These are phyloP conservation scores for Pyrgilauda ruficollis DNA, from an alignment of 2,113 vertebrate genomes.

Conservation along the genomic window DNA sequence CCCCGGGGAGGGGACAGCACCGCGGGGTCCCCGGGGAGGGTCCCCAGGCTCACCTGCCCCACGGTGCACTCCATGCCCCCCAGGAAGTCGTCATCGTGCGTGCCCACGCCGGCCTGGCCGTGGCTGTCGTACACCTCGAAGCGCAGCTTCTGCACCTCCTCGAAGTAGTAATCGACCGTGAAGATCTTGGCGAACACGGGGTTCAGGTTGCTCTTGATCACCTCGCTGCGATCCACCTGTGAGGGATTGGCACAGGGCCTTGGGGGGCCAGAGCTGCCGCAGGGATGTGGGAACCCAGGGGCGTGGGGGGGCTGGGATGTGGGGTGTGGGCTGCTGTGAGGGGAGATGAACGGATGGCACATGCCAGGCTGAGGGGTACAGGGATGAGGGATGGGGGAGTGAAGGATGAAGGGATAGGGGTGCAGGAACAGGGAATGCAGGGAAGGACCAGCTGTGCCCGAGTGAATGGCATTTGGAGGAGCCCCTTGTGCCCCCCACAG, in stretches of 20 bases:
- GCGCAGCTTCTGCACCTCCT: slow-evolving; percentile 93
- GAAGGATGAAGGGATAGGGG: neutral
- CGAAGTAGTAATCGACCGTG: slow-evolving; percentile 90
- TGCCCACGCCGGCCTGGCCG: slow-evolving; percentile 81
- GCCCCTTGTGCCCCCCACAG: neutral
- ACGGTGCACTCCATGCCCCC: slow-evolving; percentile 91
- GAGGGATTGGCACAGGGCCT: accelerated
- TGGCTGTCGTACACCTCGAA: slow-evolving; percentile 94
- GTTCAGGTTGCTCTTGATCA: slow-evolving; percentile 93
- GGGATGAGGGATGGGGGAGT: neutral
- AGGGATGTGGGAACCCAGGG: accelerated
- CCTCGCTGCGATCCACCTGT: slow-evolving; percentile 91
- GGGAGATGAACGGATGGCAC: neutral
- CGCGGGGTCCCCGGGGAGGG: accelerated
- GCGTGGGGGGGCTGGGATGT: neutral
- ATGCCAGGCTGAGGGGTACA: neutral
- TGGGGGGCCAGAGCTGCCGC: neutral
- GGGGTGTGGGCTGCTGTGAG: neutral
- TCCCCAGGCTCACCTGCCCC: slow-evolving; percentile 81
- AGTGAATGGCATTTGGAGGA: accelerated
- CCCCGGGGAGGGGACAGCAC: accelerated
- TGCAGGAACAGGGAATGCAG: neutral
- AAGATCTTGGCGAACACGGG: slow-evolving; percentile 93
- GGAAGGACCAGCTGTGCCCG: neutral
- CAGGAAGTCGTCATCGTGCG: slow-evolving; percentile 89